Conservation (phyloP, 2,888 invertebrate genomes). For the Pomacea canaliculata region DNA sequence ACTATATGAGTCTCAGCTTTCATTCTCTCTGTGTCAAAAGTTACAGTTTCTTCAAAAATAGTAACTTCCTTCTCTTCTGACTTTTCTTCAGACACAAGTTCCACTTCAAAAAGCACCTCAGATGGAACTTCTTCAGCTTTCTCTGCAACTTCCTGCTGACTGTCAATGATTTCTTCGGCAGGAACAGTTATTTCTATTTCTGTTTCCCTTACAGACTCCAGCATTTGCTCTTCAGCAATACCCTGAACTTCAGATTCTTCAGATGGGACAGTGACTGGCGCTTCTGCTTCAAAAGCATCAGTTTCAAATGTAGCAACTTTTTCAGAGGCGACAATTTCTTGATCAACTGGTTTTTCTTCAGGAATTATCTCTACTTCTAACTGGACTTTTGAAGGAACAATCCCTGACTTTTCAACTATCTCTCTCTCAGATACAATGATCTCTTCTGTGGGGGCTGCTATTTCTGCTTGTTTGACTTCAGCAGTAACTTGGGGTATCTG, state of each 20-base stretch:
- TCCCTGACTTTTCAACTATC: slow-evolving; percentile 10
- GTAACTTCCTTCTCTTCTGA: slow-evolving; percentile 51
- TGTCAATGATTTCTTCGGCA: slow-evolving; percentile 15
- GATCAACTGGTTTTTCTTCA: slow-evolving; percentile 30
- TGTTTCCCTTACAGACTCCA: slow-evolving; percentile 36
- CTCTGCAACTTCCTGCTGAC: slow-evolving; percentile 8
- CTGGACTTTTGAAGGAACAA: slow-evolving; percentile 13
- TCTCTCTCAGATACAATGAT: slow-evolving; percentile 23
- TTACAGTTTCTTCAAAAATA: slow-evolving; percentile 42
- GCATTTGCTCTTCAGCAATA: slow-evolving; percentile 29
- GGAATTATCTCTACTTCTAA: slow-evolving; percentile 18
- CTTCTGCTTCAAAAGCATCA: slow-evolving; percentile 31
- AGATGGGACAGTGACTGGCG: slow-evolving; percentile 33
- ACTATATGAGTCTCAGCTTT: slow-evolving; percentile 22
- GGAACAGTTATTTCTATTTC: slow-evolving; percentile 39
- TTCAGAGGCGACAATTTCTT: slow-evolving; percentile 19
- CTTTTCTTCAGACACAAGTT: slow-evolving; percentile 47
- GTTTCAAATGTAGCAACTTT: slow-evolving; percentile 13
- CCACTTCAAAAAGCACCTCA: slow-evolving; percentile 36
- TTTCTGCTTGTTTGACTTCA: slow-evolving; percentile 29
- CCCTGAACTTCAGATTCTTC: slow-evolving; percentile 39
- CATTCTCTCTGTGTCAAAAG: slow-evolving; percentile 37
- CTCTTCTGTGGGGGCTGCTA: slow-evolving; percentile 24
- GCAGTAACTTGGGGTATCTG: slow-evolving; percentile 42
- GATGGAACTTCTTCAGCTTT: slow-evolving; percentile 25